phyloP scores from a whole-genome alignment of 2,113 vertebrate species.

The Acanthisitta chloris region DNA sequence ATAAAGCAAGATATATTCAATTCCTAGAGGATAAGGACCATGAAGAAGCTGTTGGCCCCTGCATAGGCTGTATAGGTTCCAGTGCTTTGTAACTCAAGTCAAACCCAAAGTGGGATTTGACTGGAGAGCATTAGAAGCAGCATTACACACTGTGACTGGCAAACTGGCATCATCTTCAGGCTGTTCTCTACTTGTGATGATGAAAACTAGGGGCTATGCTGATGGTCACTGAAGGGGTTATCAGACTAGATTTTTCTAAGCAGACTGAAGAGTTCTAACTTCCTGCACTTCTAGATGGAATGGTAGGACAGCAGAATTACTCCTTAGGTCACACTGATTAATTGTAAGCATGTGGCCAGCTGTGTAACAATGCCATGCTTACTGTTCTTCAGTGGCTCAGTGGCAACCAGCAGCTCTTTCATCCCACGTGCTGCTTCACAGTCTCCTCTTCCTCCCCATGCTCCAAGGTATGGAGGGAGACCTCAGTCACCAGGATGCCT shows the following conservation, averaged over 20 bases:
- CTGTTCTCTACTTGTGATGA: background rate
- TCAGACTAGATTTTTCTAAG: background rate
- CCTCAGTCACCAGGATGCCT: background rate
- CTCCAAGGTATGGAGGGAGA: background rate
- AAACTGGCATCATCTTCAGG: background rate
- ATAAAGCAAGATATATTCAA: accelerated
- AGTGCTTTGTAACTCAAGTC: background rate
- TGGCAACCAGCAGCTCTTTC: background rate
- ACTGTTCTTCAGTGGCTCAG: background rate
- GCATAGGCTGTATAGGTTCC: background rate
- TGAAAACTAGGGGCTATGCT: background rate
- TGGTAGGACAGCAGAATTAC: background rate
- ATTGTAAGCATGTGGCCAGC: background rate
- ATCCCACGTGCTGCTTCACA: background rate
- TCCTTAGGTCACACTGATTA: background rate
- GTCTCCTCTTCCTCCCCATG: background rate
- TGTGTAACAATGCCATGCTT: background rate
- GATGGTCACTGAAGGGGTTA: background rate
- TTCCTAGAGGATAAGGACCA: background rate
- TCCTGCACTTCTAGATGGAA: background rate
- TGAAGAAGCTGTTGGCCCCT: background rate
- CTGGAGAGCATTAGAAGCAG: background rate
- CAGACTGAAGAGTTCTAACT: background rate
- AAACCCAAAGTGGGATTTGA: background rate
- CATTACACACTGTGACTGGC: background rate